Evolutionary conservation across 92 coral and sea anemone genomes (phyloP).

Genomic region (Zoanthus gigantus): DNA sequence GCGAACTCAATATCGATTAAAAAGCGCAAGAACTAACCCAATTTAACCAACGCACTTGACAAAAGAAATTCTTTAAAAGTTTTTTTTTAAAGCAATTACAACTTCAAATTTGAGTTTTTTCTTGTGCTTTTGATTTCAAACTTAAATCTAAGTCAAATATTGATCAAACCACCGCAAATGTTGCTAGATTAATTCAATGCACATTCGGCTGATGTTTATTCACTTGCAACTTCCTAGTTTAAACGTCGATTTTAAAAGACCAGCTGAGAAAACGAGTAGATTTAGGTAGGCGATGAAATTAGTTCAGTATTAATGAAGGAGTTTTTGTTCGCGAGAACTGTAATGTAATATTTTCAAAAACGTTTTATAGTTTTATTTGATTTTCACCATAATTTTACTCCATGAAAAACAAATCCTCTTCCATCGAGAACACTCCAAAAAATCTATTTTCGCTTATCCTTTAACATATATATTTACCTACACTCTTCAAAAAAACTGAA

Average conservation of each 20-base stretch:
- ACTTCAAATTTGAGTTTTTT: slow-evolving; percentile 45
- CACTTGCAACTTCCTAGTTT: slow-evolving; percentile 43
- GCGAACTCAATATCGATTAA: not conserved
- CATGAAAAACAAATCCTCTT: not conserved
- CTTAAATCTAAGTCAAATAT: slow-evolving; percentile 48
- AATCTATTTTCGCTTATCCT: slow-evolving; percentile 7
- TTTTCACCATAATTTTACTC: not conserved
- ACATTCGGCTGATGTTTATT: slow-evolving; percentile 34
- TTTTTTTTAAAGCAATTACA: slow-evolving; percentile 46
- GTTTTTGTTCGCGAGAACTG: slow-evolving; percentile 36
- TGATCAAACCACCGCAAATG: slow-evolving; percentile 35
- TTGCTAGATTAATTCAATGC: slow-evolving; percentile 47
- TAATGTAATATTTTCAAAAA: slow-evolving; percentile 19
- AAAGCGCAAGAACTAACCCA: slow-evolving; percentile 1
- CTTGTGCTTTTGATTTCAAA: slow-evolving; percentile 40
- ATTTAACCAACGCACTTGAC: slow-evolving; percentile 31
- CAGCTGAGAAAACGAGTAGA: slow-evolving; percentile 41
- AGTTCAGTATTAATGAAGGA: slow-evolving; percentile 43
- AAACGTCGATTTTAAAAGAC: slow-evolving; percentile 36
- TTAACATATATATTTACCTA: slow-evolving; percentile 34
- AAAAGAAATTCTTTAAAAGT: slow-evolving; percentile 29
- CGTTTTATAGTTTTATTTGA: slow-evolving; percentile 25
- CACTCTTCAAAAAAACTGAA: slow-evolving; percentile 19
- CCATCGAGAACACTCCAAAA: not conserved
- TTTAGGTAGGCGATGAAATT: slow-evolving; percentile 30